Conservation (phyloP, 2,113 vertebrate genomes). For the Xerus inauris region DNA sequence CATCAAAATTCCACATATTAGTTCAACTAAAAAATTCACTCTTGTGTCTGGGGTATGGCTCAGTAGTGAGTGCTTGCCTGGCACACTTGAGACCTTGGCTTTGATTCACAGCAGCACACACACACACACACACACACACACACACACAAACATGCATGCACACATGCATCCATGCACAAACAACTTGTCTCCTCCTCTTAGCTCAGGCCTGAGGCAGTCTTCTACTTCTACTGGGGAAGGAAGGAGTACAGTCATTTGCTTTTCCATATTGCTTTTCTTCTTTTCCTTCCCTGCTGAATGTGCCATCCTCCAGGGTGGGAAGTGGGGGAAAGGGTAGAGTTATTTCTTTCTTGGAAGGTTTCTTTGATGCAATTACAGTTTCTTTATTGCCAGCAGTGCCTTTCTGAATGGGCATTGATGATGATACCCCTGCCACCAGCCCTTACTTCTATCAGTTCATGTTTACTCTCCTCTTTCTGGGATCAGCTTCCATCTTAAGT, state of each 20-base stretch:
- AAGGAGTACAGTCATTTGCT: neutral
- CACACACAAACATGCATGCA: no score
- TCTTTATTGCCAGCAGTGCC: neutral
- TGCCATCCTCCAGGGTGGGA: neutral
- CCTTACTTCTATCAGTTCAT: neutral
- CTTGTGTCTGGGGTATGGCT: neutral
- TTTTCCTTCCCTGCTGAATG: neutral
- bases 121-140: no score
- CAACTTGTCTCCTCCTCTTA: neutral
- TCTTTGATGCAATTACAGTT: neutral
- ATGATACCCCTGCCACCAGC: neutral
- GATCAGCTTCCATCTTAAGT: neutral
- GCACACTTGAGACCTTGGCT: neutral
- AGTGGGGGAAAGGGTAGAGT: rapidly evolving
- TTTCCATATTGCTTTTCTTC: neutral
- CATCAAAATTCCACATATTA: neutral
- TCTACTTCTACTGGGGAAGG: neutral
- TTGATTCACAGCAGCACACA: neutral
- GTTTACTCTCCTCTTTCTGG: neutral
- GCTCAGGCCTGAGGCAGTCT: neutral
- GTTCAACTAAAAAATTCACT: neutral
- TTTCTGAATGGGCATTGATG: neutral
- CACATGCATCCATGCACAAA: no score
- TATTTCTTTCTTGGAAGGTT: neutral
- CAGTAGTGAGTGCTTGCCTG: neutral